Percentiles rank a stretch among this genome's conserved stretches.
phyloP scores from a whole-genome alignment of 2,888 invertebrate species.

The Drosophila picticornis region DNA sequence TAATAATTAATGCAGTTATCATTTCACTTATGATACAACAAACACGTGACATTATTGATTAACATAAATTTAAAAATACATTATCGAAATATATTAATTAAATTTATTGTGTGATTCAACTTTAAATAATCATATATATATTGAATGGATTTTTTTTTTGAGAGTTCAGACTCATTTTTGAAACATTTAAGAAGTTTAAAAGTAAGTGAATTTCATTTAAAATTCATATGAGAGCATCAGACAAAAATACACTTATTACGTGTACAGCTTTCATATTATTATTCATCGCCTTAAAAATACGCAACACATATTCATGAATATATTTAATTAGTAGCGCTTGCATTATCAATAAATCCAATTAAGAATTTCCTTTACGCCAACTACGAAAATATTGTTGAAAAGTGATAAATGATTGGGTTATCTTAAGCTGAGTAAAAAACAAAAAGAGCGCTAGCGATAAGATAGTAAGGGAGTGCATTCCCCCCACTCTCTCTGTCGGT shows the following conservation, averaged over 20 bases:
- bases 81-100: neutral
- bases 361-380: conserved; percentile 1
- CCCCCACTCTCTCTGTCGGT: neutral
- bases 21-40: neutral
- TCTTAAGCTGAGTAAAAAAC: conserved; percentile 16
- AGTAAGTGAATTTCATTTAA: neutral
- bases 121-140: neutral
- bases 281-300: neutral
- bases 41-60: neutral
- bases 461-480: conserved; percentile 24
- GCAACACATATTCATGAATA: neutral
- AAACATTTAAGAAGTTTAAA: neutral
- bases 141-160: neutral
- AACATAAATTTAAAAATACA: neutral
- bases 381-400: conserved; percentile 4
- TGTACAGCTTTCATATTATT: neutral
- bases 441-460: conserved; percentile 32
- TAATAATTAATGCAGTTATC: neutral
- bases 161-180: too few species aligned
- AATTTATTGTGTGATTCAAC: neutral
- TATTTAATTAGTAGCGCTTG: neutral
- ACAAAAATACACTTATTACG: neutral
- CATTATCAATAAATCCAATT: conserved; percentile 12
- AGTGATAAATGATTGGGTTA: conserved; percentile 21
- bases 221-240: neutral